phyloP scores from a whole-genome alignment of 2,888 invertebrate species.

The Mythimna loreyi region DNA sequence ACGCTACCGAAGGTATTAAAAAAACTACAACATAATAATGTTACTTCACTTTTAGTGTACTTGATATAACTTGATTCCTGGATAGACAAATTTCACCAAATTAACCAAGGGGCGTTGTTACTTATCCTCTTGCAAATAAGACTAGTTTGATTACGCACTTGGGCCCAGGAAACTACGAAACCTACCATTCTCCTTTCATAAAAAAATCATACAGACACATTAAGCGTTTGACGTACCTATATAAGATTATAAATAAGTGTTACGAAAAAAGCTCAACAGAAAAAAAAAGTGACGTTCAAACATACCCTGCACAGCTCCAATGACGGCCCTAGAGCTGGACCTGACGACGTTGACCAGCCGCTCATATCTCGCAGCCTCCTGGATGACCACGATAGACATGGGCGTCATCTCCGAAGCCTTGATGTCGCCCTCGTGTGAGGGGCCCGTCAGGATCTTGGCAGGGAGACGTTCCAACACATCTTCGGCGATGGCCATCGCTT shows the following conservation, averaged over 20 bases:
- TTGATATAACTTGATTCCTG: not conserved
- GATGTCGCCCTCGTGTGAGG: slow-evolving; percentile 92
- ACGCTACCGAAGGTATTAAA: not conserved
- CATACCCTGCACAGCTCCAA: slow-evolving; percentile 96
- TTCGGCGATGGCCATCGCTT: slow-evolving; percentile 94
- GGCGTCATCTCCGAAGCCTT: slow-evolving; percentile 95
- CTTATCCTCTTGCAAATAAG: slow-evolving; percentile 2
- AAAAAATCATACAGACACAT: no score
- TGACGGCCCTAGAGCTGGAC: slow-evolving; percentile 94
- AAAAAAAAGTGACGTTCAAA: not conserved
- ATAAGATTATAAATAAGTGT: not conserved
- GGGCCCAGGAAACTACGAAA: not conserved
- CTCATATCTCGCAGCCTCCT: slow-evolving; percentile 96
- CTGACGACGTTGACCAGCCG: slow-evolving; percentile 94
- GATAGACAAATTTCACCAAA: not conserved
- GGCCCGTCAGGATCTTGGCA: slow-evolving; percentile 92
- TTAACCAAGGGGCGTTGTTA: not conserved
- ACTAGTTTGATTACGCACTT: not conserved
- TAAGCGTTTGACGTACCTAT: no score
- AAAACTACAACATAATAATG: no score
- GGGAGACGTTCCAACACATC: slow-evolving; percentile 96
- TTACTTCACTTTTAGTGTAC: not conserved
- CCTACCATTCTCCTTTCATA: no score
- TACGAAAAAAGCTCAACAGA: not conserved
- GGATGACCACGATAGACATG: slow-evolving; percentile 98